Base-by-base conservation (phyloP, 2,797 vertebrate genomes). In the Bovichtus diacanthus region DNA sequence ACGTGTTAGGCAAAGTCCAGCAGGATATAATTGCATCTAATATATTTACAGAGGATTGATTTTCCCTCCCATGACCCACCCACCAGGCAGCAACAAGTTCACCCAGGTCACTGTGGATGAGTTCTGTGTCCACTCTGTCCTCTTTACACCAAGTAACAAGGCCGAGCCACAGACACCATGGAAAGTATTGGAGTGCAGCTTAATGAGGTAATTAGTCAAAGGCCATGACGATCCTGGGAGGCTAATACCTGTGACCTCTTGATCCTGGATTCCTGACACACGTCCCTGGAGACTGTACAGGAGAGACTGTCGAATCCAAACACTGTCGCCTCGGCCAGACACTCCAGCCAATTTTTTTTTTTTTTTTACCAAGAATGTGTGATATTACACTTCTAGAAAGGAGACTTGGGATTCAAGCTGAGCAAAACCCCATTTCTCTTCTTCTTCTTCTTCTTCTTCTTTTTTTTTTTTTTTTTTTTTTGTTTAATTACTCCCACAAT, bases 151-250 rank as follows among this genome's bases (percentile, higher is more conserved):
- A 43, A 80, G 86, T 84, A 90, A 88, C 91, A 86, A 78, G 82
- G 62, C 80, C 2, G 63, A 80, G 83, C 67, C 59, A 13, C 60
- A 16, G 79, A 72, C 77, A 71, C 86, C 62, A 41, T 65, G 83
- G 81, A 87, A 89, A 91, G 91, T 92, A 93, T 92, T 90, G 90
- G 84, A 93, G 87, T 72, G 66, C 74, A 54, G 81, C 92, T 90
- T 94, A 95, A 95, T 94, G 93, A 95, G 92, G 92, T 95, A 93
- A 95, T 95, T 94, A 95, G 93, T 92, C 91, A 93, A 93, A 95
- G 91, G 92, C 88, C 86, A 84, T 69, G 85, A 84, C 82, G 85
- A 90, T 89, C 91, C 91, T 84, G 44, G 77, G 90, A 93, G 92
- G 93, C 89, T 94, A 94, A 95, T 94, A 95, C 92, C 93, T 94